Evolutionary conservation across 2,113 vertebrate genomes (phyloP).

Genomic region (Amblyornis subalaris): DNA sequence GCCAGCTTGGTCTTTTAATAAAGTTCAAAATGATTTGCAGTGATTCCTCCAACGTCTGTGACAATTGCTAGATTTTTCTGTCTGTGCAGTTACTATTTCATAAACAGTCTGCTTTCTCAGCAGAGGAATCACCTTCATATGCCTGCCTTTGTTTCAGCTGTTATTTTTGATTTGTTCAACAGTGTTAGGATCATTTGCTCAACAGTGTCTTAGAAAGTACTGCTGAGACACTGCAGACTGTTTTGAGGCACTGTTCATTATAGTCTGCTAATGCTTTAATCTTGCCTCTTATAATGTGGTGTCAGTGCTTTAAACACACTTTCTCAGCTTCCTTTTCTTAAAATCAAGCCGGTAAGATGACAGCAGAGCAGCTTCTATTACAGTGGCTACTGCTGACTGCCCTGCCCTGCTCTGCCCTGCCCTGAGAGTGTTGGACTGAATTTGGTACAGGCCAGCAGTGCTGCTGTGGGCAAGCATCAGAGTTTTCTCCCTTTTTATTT

Average conservation of each 20-base stretch:
- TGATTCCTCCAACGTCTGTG: background rate
- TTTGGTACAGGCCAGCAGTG: background rate
- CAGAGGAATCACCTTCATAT: background rate
- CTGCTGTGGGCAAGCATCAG: background rate
- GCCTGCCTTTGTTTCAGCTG: background rate
- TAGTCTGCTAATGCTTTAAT: background rate
- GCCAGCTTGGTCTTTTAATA: background rate
- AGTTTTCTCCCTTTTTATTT: background rate
- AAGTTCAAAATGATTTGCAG: background rate
- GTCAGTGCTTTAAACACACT: background rate
- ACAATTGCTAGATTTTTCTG: background rate
- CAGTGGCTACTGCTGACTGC: background rate
- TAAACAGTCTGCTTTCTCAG: background rate
- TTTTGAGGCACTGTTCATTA: background rate
- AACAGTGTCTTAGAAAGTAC: background rate
- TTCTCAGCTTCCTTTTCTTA: background rate
- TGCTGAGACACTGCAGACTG: background rate
- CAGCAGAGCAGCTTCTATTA: background rate
- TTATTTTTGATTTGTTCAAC: background rate
- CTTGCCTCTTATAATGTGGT: background rate
- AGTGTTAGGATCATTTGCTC: background rate
- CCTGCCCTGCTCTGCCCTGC: background rate
- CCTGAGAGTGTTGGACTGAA: fast-evolving
- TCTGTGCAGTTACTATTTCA: background rate
- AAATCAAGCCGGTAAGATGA: background rate